Conservation (phyloP, 2,888 invertebrate species). For the Molorchus minor region DNA sequence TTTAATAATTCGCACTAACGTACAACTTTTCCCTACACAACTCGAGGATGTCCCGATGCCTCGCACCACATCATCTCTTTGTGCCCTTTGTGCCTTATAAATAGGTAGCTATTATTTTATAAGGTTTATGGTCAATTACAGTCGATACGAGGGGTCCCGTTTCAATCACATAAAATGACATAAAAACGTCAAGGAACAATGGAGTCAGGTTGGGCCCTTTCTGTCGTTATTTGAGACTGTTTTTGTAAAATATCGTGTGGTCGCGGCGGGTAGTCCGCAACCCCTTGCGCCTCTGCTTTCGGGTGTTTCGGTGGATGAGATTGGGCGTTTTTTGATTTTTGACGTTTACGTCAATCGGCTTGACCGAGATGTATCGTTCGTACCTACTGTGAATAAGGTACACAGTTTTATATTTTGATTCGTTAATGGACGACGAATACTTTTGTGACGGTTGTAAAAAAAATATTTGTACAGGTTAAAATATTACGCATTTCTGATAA, state of each 20-base stretch:
- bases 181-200: constrained; percentile 51
- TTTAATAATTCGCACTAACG: background rate
- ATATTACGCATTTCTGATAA: too few relatives aligned
- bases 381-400: too few relatives aligned
- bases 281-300: constrained; percentile 44
- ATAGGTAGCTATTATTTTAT: constrained; percentile 39
- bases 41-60: background rate
- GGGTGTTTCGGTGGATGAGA: too few relatives aligned
- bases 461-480: too few relatives aligned
- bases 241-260: constrained; percentile 39
- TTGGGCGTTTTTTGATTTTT: too few relatives aligned
- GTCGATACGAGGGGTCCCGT: constrained; percentile 46
- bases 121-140: constrained; percentile 46
- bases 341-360: too few relatives aligned
- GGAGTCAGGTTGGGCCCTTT: constrained; percentile 31
- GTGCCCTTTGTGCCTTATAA: constrained; percentile 3
- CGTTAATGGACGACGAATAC: too few relatives aligned
- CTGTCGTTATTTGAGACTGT: constrained; percentile 38
- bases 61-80: constrained; percentile 2
- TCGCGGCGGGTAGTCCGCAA: constrained; percentile 43
- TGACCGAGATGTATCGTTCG: too few relatives aligned
- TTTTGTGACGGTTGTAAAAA: too few relatives aligned
- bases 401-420: too few relatives aligned
- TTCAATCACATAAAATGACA: constrained; percentile 50
- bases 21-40: background rate